Conservation (phyloP, 2,113 vertebrate genomes). For the Oreochromis tanganicae region DNA sequence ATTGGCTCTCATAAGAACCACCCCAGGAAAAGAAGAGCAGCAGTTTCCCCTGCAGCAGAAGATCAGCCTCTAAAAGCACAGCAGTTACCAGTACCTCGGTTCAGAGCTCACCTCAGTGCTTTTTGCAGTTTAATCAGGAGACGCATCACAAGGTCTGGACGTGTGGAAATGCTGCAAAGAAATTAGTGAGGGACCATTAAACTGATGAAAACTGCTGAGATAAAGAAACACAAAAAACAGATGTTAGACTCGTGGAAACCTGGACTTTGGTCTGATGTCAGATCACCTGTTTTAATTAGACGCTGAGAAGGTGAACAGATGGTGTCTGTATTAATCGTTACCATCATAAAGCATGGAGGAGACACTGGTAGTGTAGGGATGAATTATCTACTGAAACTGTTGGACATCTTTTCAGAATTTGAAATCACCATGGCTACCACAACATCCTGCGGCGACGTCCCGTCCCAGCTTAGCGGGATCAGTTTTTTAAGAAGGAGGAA, state of each 20-base stretch:
- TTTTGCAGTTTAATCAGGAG: accelerated
- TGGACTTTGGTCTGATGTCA: not conserved
- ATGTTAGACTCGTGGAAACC: not conserved
- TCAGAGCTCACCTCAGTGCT: not conserved
- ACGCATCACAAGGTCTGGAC: not conserved
- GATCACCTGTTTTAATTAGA: not conserved
- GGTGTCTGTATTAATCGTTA: not conserved
- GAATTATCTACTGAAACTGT: not conserved
- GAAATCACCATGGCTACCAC: not conserved
- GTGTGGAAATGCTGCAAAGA: not conserved
- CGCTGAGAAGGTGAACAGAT: not conserved
- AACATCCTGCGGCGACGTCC: accelerated
- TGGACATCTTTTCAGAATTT: not conserved
- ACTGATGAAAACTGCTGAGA: not conserved
- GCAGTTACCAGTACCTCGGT: not conserved
- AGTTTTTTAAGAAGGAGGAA: accelerated
- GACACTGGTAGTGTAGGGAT: not conserved
- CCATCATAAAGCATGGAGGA: not conserved
- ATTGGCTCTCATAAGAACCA: accelerated
- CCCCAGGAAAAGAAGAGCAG: not conserved
- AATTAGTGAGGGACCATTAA: not conserved
- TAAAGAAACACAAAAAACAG: not conserved
- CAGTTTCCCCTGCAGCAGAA: not conserved
- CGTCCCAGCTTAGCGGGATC: not conserved
- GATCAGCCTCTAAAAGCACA: not conserved